Percentiles rank a stretch among this genome's conserved stretches.
phyloP scores from a whole-genome alignment of 2,113 vertebrate genomes.

The Micromys minutus region DNA sequence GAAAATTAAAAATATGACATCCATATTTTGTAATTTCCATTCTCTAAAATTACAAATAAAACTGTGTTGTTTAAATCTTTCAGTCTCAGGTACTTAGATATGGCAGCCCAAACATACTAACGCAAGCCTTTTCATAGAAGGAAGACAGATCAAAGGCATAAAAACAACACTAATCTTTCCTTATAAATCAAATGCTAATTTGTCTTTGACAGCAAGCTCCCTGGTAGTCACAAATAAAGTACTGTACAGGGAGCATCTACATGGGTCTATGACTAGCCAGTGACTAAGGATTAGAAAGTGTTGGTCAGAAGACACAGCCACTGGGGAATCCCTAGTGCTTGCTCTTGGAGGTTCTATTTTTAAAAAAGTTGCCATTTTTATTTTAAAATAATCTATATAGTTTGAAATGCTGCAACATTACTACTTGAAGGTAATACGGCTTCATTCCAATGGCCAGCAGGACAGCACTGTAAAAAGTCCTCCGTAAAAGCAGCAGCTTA shows the following conservation, averaged over 20 bases:
- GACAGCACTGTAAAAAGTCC: neutral
- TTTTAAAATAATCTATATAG: neutral
- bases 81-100: neutral
- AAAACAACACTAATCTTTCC: neutral
- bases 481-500: neutral
- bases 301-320: neutral
- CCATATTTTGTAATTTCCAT: neutral
- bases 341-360: neutral
- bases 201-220: neutral
- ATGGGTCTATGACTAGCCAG: too few relatives aligned
- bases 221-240: neutral
- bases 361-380: neutral
- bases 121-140: neutral
- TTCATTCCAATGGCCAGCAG: neutral
- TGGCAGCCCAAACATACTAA: neutral
- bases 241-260: too few relatives aligned
- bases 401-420: neutral
- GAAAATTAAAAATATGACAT: neutral
- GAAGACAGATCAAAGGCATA: neutral
- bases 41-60: neutral
- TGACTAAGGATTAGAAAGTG: neutral
- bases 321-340: neutral
- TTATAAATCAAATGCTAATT: neutral
- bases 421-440: neutral
- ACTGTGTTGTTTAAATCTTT: neutral